phyloP scores from a whole-genome alignment of 2,797 vertebrate genomes.

The Paratrypauchen microcephalus region DNA sequence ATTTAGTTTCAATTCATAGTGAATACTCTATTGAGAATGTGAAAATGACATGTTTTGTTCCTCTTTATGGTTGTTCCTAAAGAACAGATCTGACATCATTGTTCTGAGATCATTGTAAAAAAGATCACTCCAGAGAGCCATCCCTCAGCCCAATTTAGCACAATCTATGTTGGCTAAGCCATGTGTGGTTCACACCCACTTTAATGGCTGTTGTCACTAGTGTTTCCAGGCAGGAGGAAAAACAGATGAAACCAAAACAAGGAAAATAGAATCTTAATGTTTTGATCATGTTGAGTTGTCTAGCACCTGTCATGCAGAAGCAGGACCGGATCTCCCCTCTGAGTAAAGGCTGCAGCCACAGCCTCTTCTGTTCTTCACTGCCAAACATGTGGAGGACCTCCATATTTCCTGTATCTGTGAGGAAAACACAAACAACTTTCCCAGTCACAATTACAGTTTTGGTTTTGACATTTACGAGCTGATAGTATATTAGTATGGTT shows the following conservation, averaged over 20 bases:
- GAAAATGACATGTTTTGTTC: not conserved
- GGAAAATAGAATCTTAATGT: conserved; percentile 37
- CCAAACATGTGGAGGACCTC: conserved; percentile 93
- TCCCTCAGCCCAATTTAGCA: conserved; percentile 7
- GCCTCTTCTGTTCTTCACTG: conserved; percentile 86
- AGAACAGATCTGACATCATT: not conserved
- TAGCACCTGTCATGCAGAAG: conserved; percentile 95
- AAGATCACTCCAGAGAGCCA: not conserved
- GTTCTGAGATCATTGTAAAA: not conserved
- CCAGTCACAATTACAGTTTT: not conserved
- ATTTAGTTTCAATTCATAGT: not conserved
- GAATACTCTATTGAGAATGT: not conserved
- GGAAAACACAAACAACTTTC: conserved; percentile 3
- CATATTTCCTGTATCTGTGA: conserved; percentile 92
- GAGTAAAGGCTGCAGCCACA: conserved; percentile 91
- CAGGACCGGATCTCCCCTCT: conserved; percentile 87
- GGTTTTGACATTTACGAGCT: not conserved
- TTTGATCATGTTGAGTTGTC: not conserved
- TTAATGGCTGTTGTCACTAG: conserved; percentile 25
- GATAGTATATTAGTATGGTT: not conserved
- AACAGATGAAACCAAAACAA: conserved; percentile 32
- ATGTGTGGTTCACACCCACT: conserved; percentile 35
- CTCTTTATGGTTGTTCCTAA: not conserved
- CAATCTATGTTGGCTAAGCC: conserved; percentile 45
- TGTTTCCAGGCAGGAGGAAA: conserved; percentile 39